Percentiles rank a stretch among this genome's conserved stretches.
phyloP scores from a whole-genome alignment of 2,113 vertebrate genomes.

The Zapus hudsonius region DNA sequence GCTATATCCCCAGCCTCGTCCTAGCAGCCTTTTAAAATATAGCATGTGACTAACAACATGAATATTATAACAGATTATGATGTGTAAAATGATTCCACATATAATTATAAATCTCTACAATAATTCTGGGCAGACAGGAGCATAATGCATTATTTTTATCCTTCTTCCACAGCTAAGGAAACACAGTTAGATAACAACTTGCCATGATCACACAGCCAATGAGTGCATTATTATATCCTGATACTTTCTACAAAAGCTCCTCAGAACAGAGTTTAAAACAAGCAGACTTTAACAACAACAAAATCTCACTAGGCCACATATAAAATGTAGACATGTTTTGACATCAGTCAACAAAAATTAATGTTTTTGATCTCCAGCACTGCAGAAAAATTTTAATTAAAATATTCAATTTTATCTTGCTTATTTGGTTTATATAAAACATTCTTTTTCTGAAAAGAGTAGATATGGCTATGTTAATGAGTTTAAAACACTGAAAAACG shows the following conservation, averaged over 20 bases:
- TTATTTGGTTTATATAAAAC: slow-evolving; percentile 36
- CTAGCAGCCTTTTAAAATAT: neutral
- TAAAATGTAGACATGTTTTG: neutral
- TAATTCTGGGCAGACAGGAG: neutral
- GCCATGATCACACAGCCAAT: neutral
- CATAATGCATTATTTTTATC: slow-evolving; percentile 11
- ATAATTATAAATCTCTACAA: neutral
- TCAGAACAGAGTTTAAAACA: slow-evolving; percentile 4
- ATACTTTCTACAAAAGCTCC: neutral
- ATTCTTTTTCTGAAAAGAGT: slow-evolving; percentile 18
- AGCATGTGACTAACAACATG: neutral
- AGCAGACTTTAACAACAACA: neutral
- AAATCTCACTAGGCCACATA: neutral
- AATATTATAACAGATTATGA: neutral
- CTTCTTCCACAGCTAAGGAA: slow-evolving; percentile 30
- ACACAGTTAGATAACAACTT: slow-evolving; percentile 51
- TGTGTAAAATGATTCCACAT: neutral
- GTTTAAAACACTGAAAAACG: slow-evolving; percentile 10
- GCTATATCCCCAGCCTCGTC: too few relatives aligned
- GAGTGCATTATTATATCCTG: neutral
- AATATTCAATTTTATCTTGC: slow-evolving; percentile 2
- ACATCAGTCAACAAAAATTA: neutral
- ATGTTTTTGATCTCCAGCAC: neutral
- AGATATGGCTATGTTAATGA: neutral
- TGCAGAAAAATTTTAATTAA: neutral